Evolutionary conservation across 2,888 invertebrate genomes (phyloP).

Genomic region (Hypomecis punctinalis): DNA sequence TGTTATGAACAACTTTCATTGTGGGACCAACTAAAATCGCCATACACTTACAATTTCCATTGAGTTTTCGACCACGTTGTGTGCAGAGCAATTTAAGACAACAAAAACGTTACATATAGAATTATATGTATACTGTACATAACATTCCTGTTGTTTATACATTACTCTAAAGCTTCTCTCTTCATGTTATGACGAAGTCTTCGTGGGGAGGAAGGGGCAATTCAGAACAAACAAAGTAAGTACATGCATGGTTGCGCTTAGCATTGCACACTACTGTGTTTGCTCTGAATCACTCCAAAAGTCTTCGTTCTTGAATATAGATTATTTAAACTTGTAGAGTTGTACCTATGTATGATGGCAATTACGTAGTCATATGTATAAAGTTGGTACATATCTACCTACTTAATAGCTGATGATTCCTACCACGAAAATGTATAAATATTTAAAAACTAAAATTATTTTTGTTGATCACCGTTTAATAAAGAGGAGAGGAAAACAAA

Average conservation of each 20-base stretch:
- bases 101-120: conserved; percentile 86
- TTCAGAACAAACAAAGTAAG: conserved; percentile 85
- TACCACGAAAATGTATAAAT: neutral
- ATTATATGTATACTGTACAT: conserved; percentile 82
- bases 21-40: too few relatives aligned
- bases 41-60: too few relatives aligned
- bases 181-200: neutral
- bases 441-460: neutral
- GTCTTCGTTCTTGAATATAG: conserved; percentile 15
- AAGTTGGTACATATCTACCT: too few relatives aligned
- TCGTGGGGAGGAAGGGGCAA: conserved; percentile 57
- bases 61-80: conserved; percentile 45
- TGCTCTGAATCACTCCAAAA: conserved; percentile 76
- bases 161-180: conserved; percentile 74
- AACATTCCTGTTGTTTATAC: conserved; percentile 85
- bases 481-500: too few relatives aligned
- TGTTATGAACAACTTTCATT: too few relatives aligned
- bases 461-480: too few relatives aligned
- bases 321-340: neutral
- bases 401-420: too few relatives aligned
- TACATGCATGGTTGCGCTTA: conserved; percentile 81
- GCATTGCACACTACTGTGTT: conserved; percentile 85
- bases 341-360: too few relatives aligned
- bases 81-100: conserved; percentile 84
- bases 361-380: too few relatives aligned